Base-by-base conservation (phyloP, 2,888 invertebrate species). In the Clusia tigrina region DNA sequence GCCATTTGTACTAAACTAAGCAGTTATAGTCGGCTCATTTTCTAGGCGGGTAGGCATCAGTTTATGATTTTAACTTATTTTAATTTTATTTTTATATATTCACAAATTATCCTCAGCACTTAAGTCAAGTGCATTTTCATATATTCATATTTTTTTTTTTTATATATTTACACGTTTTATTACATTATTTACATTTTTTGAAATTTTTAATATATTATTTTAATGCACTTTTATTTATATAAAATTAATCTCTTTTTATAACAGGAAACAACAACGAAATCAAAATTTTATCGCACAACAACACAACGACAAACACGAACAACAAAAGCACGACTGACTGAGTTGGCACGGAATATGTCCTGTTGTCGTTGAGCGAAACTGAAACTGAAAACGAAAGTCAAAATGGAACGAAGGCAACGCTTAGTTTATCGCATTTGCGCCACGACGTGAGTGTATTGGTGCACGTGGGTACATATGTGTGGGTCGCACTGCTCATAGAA, bases 251-350 rank as follows among this genome's bases (percentile, higher is more conserved):
- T 42, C 3, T 12, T 6, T 48, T 48, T 48, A 6, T 48, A 48
- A 3, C n/a, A 15, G 9, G 42, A 15, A 42, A n/a, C 3, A 42
- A 57, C 5, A 32, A 18, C 15, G 20, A 51, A 51, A 17, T 17
- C n/a, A 26, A 24, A 60, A 10, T 3, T 48, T 24, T 25, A 42
- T 32, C 22, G 38, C 51, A 54, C 65, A 58, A 66, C 71, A 71
- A 67, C 71, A 67, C 71, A 70, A 72, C 77, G 69, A 76, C 68
- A 71, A 76, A 72, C 77, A 74, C 76, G 77, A 73, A 74, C 78
- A 79, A 79, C 78, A 78, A 78, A 79, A 80, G 77, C 73, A 77
- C 79, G 76, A 79, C 79, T 78, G 74, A 73, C 73, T 69, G 69
- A 69, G 69, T 71, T 74, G 68, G 72, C 54, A 68, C 67, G 75